Evolutionary conservation across 2,797 vertebrate genomes (phyloP).

Genomic region (Eulemur coronatus): DNA sequence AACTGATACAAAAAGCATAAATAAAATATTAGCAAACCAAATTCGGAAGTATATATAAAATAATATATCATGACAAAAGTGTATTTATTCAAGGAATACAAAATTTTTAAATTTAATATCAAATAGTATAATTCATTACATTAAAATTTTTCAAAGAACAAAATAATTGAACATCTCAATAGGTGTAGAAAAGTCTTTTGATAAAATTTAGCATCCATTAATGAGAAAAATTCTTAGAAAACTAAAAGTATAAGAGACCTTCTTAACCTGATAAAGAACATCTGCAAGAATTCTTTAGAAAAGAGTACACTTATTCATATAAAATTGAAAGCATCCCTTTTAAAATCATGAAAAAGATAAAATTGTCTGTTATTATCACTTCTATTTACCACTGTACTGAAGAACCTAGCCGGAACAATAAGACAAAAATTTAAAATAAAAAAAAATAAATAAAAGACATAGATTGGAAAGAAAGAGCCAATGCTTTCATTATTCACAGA

Average conservation of each 20-base stretch:
- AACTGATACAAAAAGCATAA: not conserved
- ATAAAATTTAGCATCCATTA: not conserved
- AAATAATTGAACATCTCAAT: not conserved
- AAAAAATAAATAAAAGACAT: not conserved
- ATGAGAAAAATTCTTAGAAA: not conserved
- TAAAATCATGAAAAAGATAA: not conserved
- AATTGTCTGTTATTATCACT: not conserved
- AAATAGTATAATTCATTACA: not conserved
- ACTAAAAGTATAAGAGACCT: not conserved
- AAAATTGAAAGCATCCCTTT: not conserved
- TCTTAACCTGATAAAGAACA: not conserved
- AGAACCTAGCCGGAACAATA: not conserved
- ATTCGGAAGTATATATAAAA: not conserved
- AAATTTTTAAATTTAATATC: not conserved
- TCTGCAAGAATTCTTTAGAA: not conserved
- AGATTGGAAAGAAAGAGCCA: not conserved
- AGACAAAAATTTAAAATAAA: not conserved
- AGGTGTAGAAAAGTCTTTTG: not conserved
- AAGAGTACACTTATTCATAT: not conserved
- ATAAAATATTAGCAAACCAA: not conserved
- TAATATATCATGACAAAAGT: not conserved
- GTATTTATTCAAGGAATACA: not conserved
- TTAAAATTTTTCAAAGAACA: not conserved
- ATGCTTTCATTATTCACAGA: not conserved
- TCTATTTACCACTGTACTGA: not conserved